Percentiles rank a stretch among this genome's conserved stretches.
These are phyloP conservation scores for Nothura maculosa DNA, from an alignment of 2,797 vertebrate genomes.

Conservation along the genomic window DNA sequence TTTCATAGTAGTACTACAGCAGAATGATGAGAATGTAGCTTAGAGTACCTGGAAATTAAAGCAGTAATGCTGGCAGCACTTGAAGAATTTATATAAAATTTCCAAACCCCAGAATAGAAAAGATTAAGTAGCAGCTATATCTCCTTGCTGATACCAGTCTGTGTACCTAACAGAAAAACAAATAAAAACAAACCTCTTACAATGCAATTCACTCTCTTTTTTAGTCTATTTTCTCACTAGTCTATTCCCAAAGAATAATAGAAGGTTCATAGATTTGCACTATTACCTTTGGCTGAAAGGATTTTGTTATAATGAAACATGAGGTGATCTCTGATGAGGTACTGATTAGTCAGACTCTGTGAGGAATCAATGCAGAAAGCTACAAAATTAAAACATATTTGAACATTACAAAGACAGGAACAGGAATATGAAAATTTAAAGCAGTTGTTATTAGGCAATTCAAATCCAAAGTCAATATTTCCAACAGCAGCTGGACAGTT, in stretches of 20 bases:
- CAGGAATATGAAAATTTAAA: background rate
- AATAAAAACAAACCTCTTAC: background rate
- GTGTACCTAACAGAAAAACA: background rate
- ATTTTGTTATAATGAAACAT: slow-evolving; percentile 94
- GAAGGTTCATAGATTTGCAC: slow-evolving; percentile 25
- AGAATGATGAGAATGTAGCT: background rate
- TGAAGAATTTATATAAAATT: background rate
- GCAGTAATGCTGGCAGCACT: background rate
- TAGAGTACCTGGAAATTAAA: background rate
- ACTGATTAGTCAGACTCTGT: slow-evolving; percentile 84
- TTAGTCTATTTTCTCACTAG: background rate
- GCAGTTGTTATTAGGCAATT: slow-evolving; percentile 15
- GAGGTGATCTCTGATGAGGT: slow-evolving; percentile 93
- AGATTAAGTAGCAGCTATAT: background rate
- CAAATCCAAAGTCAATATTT: background rate
- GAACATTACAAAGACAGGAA: slow-evolving; percentile 41
- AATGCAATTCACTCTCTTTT: background rate
- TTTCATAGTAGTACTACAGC: slow-evolving; percentile 4
- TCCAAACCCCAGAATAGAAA: background rate
- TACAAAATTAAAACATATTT: slow-evolving; percentile 79
- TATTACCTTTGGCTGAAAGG: slow-evolving; percentile 94
- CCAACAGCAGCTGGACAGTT: background rate
- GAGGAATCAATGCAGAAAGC: slow-evolving; percentile 88
- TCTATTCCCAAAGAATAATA: background rate
- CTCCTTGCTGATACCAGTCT: background rate